Evolutionary conservation across 2,888 invertebrate genomes (phyloP), one percentile per base, ranked within the genome.

Genomic region (Aphodius sticticus): DNA sequence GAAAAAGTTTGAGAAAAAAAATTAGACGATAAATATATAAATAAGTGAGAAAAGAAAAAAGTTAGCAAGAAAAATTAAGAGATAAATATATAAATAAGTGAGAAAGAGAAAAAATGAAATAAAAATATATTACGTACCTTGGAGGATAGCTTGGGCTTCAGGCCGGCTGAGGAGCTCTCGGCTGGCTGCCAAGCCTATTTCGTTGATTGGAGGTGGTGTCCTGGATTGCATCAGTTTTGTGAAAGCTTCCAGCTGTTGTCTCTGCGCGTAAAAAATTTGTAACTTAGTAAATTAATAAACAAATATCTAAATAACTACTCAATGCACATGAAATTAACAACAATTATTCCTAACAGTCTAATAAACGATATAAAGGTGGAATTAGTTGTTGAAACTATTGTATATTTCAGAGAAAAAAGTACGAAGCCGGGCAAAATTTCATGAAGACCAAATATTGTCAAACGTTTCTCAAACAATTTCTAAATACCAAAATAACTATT

Each of bases 81-180:
- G 26, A 74, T 7, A n/a, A n/a, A 26, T 26, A 2, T 26, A 26
- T 26, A 26, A 26, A 26, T 26, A 26, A 26, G 26, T 26, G 36
- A 15, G 16, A 74, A 16, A 74, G 14, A 74, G 14, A n/a, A n/a
- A 74, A n/a, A 26, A 26, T 6, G 6, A 35, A 26, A 72, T 72
- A 26, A 26, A 26, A 26, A 9, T 16, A 70, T 9, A 9, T 16
- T 4, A 82, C 85, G 84, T 86, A 94, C 94, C 94, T 88, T 95
- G 94, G 83, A 96, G 91, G 80, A 96, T 93, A 76, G 95, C 94
- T 88, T 95, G 94, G 14, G 95, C 94, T 87, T 95, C 95, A 0
- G 95, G 95, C 82, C 95, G 89, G 87, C 93, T 94, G 80, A 95
- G 87, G 83, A 95, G 88, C 82, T 95, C 95, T 76, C 93, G 90